Percentiles rank a stretch among this genome's conserved stretches.
These are phyloP conservation scores for Drosophila paramelanica DNA, from an alignment of 2,888 invertebrate species.

Conservation along the genomic window DNA sequence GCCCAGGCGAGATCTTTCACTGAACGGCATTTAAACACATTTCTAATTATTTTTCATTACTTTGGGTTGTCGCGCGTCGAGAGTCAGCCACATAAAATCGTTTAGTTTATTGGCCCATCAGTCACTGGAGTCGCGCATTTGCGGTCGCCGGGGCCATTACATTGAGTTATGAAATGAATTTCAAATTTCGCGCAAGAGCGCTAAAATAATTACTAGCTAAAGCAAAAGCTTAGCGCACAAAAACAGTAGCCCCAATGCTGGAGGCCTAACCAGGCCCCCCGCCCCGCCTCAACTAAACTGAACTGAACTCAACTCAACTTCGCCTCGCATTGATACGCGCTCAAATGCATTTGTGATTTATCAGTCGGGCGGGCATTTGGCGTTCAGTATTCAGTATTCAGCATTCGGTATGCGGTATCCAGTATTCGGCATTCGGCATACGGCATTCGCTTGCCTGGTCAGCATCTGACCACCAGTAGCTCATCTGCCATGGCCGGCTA, in stretches of 20 bases:
- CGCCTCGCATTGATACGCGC: conserved; percentile 68
- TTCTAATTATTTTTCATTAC: conserved; percentile 80
- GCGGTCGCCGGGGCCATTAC: conserved; percentile 72
- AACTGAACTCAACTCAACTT: conserved; percentile 13
- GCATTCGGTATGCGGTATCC: conserved; percentile 17
- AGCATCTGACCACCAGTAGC: conserved; percentile 58
- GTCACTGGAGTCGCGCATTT: conserved; percentile 71
- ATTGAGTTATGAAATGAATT: conserved; percentile 80
- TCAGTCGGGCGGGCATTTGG: conserved; percentile 58
- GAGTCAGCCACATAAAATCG: conserved; percentile 73
- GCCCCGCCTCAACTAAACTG: background rate
- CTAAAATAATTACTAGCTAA: conserved; percentile 73
- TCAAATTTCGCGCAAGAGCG: conserved; percentile 77
- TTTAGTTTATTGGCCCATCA: conserved; percentile 81
- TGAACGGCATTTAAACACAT: conserved; percentile 58
- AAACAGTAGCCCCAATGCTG: conserved; percentile 52
- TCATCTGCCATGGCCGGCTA: conserved; percentile 67
- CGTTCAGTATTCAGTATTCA: conserved; percentile 14
- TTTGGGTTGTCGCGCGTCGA: conserved; percentile 62
- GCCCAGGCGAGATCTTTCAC: conserved; percentile 37
- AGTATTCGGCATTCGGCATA: conserved; percentile 35
- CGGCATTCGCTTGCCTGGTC: conserved; percentile 33
- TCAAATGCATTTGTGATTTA: conserved; percentile 78
- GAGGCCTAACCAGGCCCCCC: conserved; percentile 15
- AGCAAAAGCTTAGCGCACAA: conserved; percentile 21